Evolutionary conservation across 2,113 vertebrate genomes (phyloP).

Genomic region (Silurus glanis): DNA sequence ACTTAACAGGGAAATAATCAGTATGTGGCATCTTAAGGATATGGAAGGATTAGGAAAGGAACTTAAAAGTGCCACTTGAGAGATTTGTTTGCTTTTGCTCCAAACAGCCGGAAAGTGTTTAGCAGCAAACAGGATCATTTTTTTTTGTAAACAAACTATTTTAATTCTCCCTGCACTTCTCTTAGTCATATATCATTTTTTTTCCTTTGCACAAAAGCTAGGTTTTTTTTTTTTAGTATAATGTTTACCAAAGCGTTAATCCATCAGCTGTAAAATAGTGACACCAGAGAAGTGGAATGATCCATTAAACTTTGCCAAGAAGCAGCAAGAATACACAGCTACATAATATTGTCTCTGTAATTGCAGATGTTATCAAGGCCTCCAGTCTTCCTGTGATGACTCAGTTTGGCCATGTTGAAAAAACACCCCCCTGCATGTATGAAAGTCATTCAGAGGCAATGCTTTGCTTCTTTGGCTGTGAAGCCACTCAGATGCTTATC

Average conservation of each 20-base stretch:
- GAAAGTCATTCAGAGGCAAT: background rate
- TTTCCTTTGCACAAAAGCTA: background rate
- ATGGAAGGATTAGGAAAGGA: background rate
- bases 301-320: background rate
- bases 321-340: background rate
- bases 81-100: background rate
- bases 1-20: background rate
- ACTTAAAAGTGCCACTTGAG: too few species aligned
- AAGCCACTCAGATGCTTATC: too few species aligned
- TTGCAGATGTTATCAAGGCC: background rate
- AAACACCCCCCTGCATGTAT: too few species aligned
- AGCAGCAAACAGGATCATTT: conserved; percentile 7
- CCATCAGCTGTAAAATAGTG: background rate
- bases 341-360: background rate
- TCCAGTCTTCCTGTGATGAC: background rate
- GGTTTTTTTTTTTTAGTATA: too few species aligned
- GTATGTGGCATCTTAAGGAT: background rate
- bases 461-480: too few species aligned
- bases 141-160: background rate
- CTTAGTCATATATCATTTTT: background rate
- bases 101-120: conserved; percentile 10
- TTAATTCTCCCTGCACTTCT: background rate
- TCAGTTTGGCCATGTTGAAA: background rate
- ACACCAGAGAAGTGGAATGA: background rate
- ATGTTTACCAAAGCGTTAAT: background rate